Percentiles rank a stretch among this genome's conserved stretches.
These are phyloP conservation scores for Pseudomyrmex pallidus DNA, from an alignment of 1,140 invertebrate species.

Conservation along the genomic window DNA sequence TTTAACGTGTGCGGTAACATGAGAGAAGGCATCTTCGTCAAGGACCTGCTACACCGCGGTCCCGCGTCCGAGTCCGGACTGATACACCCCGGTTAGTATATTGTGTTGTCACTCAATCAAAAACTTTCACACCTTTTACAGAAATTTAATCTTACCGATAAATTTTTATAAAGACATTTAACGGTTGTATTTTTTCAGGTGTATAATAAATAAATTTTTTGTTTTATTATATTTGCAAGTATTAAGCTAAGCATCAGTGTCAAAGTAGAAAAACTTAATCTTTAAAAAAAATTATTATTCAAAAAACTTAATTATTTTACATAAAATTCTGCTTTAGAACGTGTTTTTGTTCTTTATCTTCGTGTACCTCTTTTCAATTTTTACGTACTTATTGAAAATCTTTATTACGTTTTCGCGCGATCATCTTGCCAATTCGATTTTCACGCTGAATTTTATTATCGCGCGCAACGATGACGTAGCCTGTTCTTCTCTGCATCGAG, in stretches of 20 bases:
- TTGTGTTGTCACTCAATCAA: not conserved
- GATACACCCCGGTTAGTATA: constrained; percentile 90
- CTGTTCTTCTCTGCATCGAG: constrained; percentile 11
- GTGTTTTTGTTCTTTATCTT: not conserved
- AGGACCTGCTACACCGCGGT: constrained; percentile 93
- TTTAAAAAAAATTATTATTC: too few relatives aligned
- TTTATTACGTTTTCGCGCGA: not conserved
- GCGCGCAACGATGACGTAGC: not conserved
- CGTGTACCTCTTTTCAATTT: not conserved
- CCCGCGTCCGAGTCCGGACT: constrained; percentile 94
- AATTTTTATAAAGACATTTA: too few relatives aligned
- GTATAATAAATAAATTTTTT: too few relatives aligned
- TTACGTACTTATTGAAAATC: not conserved
- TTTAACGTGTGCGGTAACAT: constrained; percentile 95
- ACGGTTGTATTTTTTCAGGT: too few relatives aligned
- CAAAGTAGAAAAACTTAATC: too few relatives aligned
- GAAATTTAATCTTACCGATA: not conserved
- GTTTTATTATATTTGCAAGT: too few relatives aligned
- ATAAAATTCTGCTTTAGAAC: too few relatives aligned
- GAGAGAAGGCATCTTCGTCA: constrained; percentile 94
- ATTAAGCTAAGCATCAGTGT: too few relatives aligned
- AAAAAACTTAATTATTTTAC: too few relatives aligned
- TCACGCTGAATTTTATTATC: constrained; percentile 15
- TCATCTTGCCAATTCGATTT: constrained; percentile 8
- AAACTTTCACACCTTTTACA: not conserved